phyloP scores from a whole-genome alignment of 2,113 vertebrate species.

The Taurulus bubalis region DNA sequence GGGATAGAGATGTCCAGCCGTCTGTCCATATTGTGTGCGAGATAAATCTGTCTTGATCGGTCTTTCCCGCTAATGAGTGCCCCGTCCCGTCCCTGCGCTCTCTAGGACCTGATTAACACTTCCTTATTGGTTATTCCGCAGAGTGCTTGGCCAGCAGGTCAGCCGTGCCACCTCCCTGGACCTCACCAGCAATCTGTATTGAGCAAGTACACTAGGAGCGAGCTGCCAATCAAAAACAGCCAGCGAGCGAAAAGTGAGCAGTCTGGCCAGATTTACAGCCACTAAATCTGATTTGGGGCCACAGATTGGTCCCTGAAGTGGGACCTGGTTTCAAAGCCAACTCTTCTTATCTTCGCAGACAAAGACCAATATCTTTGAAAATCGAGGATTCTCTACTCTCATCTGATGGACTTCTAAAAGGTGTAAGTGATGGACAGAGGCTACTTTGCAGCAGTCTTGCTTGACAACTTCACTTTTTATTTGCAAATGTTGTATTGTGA shows the following conservation, averaged over 20 bases:
- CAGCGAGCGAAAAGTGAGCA: neutral
- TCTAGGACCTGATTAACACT: constrained; percentile 67
- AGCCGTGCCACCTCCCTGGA: constrained; percentile 59
- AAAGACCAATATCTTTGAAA: neutral
- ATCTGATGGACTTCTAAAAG: neutral
- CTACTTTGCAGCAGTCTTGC: neutral
- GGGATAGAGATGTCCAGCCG: constrained; percentile 26
- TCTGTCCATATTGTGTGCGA: constrained; percentile 17
- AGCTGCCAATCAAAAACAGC: constrained; percentile 66
- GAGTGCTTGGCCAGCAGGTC: constrained; percentile 69
- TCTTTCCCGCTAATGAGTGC: constrained; percentile 63
- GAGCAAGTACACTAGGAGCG: constrained; percentile 18
- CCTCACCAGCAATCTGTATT: constrained; percentile 57
- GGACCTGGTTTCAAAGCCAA: constrained; percentile 37
- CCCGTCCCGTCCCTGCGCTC: constrained; percentile 34
- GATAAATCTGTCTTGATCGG: constrained; percentile 48
- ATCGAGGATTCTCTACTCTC: neutral
- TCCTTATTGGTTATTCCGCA: constrained; percentile 64
- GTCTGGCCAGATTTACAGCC: neutral
- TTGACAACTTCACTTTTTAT: no score
- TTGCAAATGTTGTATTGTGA: no score
- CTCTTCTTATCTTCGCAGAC: neutral
- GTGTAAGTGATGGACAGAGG: neutral
- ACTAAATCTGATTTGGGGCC: constrained; percentile 32
- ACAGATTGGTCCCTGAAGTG: constrained; percentile 51